Base-by-base conservation (phyloP, 1,140 invertebrate species). In the Megathymus violae region DNA sequence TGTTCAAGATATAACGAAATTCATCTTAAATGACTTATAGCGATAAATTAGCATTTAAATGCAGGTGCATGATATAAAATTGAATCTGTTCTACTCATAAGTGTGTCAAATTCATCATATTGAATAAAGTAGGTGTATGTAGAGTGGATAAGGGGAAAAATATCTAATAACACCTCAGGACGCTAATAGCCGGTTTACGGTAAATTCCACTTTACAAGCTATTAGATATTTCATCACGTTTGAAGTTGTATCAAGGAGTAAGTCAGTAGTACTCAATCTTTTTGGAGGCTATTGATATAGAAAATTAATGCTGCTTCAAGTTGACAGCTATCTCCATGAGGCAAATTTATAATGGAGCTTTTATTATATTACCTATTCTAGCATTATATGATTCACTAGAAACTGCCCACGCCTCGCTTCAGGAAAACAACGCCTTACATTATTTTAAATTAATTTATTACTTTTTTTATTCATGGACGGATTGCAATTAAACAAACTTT, bases 121-220 rank as follows among this genome's bases (percentile, higher is more conserved):
- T 31, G 7, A 31, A 6, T 34, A 13, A 7, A 10, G 38, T 19
- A 48, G 31, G 27, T n/a, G n/a, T n/a, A n/a, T 48, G 61, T 47
- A 44, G 46, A 56, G 34, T 47, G 34, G 34, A 36, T 54, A 47
- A 34, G 36, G 41, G 31, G 48, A 54, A 52, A 36, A 54, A 25
- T 50, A 16, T 54, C 41, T 47, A 54, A 48, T 40, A 52, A 14
- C 40, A 31, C 31, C 31, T 34, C n/a, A 52, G 36, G 34, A 62
- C 31, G 51, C 47, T 63, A 54, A 54, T 54, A 47, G 11, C n/a
- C n/a, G n/a, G 19, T 17, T n/a, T 46, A 27, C 31, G 46, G 38
- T 47, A 48, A 64, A 64, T 56, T 56, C 16, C 62, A 31, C 54
- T 48, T 63, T 31, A 63, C 25, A 56, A 38, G 62, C n/a, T 52